phyloP scores from a whole-genome alignment of 1,140 invertebrate species.

The Bombus affinis region DNA sequence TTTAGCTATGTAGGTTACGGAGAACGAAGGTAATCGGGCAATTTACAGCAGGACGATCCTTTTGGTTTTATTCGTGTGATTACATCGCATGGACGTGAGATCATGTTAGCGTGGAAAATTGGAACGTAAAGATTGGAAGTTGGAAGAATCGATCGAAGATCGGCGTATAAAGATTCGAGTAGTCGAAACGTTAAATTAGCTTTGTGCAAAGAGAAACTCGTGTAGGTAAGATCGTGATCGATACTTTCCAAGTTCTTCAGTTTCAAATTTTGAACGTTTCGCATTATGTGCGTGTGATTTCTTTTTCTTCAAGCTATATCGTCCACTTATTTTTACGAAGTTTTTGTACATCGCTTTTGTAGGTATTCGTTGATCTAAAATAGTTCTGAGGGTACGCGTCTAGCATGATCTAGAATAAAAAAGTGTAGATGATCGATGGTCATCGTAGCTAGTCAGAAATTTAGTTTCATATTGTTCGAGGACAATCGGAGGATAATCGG shows the following conservation, averaged over 20 bases:
- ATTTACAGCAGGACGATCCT: neutral
- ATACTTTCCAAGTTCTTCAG: too few species aligned
- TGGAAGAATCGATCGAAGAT: too few species aligned
- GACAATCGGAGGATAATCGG: slow-evolving; percentile 5
- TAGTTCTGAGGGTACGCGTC: neutral
- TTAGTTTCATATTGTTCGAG: slow-evolving; percentile 23
- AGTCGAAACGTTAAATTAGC: too few species aligned
- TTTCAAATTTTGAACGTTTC: too few species aligned
- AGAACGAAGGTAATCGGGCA: neutral
- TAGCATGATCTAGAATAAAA: neutral
- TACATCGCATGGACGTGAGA: too few species aligned
- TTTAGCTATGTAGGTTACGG: neutral
- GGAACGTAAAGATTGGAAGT: too few species aligned
- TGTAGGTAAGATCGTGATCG: too few species aligned
- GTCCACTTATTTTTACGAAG: neutral
- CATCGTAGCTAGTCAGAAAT: slow-evolving; percentile 10
- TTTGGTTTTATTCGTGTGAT: neutral
- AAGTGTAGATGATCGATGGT: neutral
- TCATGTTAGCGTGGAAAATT: too few species aligned
- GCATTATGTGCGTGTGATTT: too few species aligned
- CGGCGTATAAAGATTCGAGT: too few species aligned
- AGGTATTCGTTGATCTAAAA: neutral
- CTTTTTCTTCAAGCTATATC: too few species aligned
- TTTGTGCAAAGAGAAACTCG: too few species aligned
- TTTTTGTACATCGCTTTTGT: neutral